Percentiles rank a stretch among this genome's conserved stretches.
These are phyloP conservation scores for Protosalanx chinensis DNA, from an alignment of 2,797 vertebrate species.

Conservation along the genomic window DNA sequence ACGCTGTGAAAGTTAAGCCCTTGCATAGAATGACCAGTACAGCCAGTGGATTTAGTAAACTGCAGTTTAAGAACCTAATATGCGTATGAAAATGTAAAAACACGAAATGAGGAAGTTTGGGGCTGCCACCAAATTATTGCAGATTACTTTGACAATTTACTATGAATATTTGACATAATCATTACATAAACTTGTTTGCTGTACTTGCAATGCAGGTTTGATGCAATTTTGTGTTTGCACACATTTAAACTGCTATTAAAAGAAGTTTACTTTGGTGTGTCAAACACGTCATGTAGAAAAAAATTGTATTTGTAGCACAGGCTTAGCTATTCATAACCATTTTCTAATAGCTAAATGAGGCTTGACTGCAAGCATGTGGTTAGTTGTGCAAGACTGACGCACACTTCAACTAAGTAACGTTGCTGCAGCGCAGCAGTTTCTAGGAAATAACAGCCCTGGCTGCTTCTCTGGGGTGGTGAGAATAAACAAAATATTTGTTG, in stretches of 20 bases:
- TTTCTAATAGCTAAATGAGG: background rate
- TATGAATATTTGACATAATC: background rate
- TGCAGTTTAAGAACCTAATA: no score
- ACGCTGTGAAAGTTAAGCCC: background rate
- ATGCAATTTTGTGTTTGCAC: background rate
- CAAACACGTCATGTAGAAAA: background rate
- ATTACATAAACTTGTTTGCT: background rate
- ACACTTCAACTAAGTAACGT: background rate
- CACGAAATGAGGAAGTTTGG: no score
- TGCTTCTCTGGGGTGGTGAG: background rate
- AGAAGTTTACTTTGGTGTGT: background rate
- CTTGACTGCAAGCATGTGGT: background rate
- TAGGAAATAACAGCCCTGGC: slow-evolving; percentile 52
- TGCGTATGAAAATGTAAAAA: no score
- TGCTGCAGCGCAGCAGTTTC: slow-evolving; percentile 45
- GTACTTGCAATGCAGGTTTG: background rate
- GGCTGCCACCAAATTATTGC: no score
- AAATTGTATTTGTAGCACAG: background rate
- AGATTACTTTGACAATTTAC: background rate
- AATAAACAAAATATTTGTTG: slow-evolving; percentile 23
- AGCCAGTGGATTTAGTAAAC: no score
- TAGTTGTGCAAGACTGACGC: background rate
- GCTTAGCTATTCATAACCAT: background rate
- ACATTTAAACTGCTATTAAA: background rate
- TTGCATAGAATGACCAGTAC: background rate